Conservation (phyloP, 2,113 vertebrate species). For the Sinocyclocheilus anophthalmus region DNA sequence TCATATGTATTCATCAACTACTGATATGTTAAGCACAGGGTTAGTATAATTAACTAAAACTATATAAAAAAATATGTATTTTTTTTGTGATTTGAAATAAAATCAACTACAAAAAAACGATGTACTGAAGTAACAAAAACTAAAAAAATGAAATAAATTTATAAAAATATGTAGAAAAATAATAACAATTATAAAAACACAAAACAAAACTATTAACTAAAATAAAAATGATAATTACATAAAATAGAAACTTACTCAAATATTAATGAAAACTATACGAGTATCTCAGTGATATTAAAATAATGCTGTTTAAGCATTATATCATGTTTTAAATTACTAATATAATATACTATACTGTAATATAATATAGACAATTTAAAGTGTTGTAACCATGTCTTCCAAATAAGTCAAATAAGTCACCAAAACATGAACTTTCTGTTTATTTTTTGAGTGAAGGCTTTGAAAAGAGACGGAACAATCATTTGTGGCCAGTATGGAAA, state of each 20-base stretch:
- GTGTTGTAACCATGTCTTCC: too few relatives aligned
- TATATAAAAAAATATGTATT: too few relatives aligned
- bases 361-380: too few relatives aligned
- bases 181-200: background rate
- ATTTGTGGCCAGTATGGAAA: conserved; percentile 28
- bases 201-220: background rate
- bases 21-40: background rate
- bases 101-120: background rate
- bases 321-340: too few relatives aligned
- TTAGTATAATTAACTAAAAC: background rate
- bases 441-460: background rate
- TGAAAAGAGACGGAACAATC: background rate
- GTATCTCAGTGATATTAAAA: background rate
- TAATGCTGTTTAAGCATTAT: too few relatives aligned
- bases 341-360: too few relatives aligned
- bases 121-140: too few relatives aligned
- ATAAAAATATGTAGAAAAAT: background rate
- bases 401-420: too few relatives aligned
- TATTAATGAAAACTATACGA: background rate
- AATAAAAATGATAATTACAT: background rate
- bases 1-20: background rate
- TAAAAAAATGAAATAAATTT: background rate
- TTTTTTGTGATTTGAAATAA: background rate
- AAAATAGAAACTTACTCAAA: background rate
- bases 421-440: too few relatives aligned